phyloP scores from a whole-genome alignment of 92 coral and sea anemone species.

The Parazoanthus swiftii region DNA sequence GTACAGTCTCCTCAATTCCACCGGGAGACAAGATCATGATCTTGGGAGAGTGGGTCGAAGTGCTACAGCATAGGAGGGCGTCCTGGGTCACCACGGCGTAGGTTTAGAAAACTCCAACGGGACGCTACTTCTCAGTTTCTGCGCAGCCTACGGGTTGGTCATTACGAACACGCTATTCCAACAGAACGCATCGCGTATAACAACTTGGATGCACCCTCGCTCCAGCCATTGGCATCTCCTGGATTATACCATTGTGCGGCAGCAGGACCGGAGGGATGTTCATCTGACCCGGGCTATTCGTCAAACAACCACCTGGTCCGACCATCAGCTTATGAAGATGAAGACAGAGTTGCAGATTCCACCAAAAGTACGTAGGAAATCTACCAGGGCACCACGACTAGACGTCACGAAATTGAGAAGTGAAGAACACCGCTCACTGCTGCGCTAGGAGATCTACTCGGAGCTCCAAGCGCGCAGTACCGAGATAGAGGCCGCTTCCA shows the following conservation, averaged over 20 bases:
- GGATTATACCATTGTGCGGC: background rate
- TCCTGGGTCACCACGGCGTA: constrained; percentile 29
- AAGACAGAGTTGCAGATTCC: no score
- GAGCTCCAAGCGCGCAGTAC: no score
- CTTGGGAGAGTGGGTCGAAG: constrained; percentile 27
- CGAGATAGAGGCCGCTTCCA: no score
- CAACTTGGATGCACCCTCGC: constrained; percentile 9
- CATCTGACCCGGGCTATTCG: no score
- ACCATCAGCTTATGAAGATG: background rate
- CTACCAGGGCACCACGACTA: no score
- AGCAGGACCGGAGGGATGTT: background rate
- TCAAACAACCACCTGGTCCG: no score
- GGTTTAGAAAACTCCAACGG: constrained; percentile 34
- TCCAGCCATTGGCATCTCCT: constrained; percentile 4
- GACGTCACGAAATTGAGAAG: no score
- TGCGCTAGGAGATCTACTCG: no score
- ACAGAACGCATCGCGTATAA: background rate
- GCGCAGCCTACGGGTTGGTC: constrained; percentile 29
- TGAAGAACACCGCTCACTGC: no score
- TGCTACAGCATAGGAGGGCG: constrained; percentile 26
- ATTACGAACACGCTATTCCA: background rate
- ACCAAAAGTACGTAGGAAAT: no score
- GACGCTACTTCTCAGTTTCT: constrained; percentile 29
- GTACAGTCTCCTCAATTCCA: constrained; percentile 17
- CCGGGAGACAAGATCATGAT: constrained; percentile 19